phyloP scores from a whole-genome alignment of 2,888 invertebrate genomes.

The Oscheius sp. region DNA sequence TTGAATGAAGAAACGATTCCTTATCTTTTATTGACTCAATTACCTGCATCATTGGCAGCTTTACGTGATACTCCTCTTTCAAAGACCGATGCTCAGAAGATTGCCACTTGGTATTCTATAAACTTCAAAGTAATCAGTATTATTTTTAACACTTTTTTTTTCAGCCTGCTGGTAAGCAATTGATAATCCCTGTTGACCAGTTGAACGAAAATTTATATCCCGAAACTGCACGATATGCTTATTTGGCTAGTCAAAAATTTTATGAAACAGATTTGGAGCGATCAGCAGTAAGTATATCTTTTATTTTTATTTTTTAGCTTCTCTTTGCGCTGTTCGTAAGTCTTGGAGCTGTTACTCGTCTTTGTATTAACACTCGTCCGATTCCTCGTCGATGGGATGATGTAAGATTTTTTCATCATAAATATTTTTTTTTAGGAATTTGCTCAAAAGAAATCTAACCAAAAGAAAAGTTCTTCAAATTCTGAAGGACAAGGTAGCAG shows the following conservation, averaged over 20 bases:
- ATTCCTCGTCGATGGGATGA: slow-evolving; percentile 41
- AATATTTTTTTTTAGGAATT: not conserved
- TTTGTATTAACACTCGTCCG: slow-evolving; percentile 40
- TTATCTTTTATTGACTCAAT: slow-evolving; percentile 43
- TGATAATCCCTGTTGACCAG: not conserved
- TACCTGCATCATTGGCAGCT: slow-evolving; percentile 29
- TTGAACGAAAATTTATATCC: not conserved
- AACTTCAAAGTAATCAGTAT: slow-evolving; percentile 18
- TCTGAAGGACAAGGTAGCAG: not conserved
- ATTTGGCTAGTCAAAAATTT: slow-evolving; percentile 35
- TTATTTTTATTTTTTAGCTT: slow-evolving; percentile 32
- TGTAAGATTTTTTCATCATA: slow-evolving; percentile 2
- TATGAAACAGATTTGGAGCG: slow-evolving; percentile 50
- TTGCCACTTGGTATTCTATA: slow-evolving; percentile 43
- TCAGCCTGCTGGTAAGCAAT: slow-evolving; percentile 29
- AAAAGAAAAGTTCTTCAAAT: not conserved
- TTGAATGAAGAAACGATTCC: slow-evolving; percentile 47
- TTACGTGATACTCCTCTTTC: slow-evolving; percentile 33
- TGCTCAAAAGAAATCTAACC: not conserved
- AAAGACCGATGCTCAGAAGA: slow-evolving; percentile 33
- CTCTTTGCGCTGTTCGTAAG: slow-evolving; percentile 45
- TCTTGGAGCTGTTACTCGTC: slow-evolving; percentile 34
- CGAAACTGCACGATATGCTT: slow-evolving; percentile 28
- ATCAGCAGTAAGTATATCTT: slow-evolving; percentile 32
- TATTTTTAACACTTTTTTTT: not conserved